These are phyloP conservation scores for Chloroceryle aenea DNA, from an alignment of 2,113 vertebrate genomes.

Conservation along the genomic window DNA sequence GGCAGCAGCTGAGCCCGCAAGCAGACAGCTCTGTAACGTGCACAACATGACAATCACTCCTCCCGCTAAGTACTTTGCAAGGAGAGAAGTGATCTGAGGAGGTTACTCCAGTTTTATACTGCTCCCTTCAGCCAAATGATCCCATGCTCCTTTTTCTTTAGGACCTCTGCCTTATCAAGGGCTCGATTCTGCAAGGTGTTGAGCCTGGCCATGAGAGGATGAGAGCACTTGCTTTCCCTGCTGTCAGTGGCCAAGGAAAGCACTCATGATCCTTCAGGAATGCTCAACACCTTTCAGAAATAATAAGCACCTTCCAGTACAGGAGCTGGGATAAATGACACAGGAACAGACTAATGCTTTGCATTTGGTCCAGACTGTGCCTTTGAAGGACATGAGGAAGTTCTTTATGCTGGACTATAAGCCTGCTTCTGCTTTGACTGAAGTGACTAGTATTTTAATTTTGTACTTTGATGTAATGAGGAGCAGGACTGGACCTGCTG, in stretches of 20 bases:
- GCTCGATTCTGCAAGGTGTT: neutral
- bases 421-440: slow-evolving; percentile 1
- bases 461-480: slow-evolving; percentile 35
- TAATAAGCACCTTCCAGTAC: neutral
- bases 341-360: neutral
- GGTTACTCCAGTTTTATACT: neutral
- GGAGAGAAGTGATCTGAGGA: neutral
- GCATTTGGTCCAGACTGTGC: neutral
- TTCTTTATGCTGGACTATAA: neutral
- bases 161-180: neutral
- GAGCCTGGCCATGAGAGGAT: fast-evolving
- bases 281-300: neutral
- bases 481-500: slow-evolving; percentile 43
- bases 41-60: neutral
- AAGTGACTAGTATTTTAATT: slow-evolving; percentile 23
- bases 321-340: neutral
- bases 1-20: neutral
- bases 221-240: neutral
- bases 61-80: neutral
- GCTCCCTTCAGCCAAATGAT: neutral
- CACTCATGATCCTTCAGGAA: neutral
- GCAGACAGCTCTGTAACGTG: fast-evolving
- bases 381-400: slow-evolving; percentile 13
- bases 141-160: neutral
- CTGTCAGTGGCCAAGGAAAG: neutral